phyloP scores from a whole-genome alignment of 2,888 invertebrate species.

The Troides oblongomaculatus region DNA sequence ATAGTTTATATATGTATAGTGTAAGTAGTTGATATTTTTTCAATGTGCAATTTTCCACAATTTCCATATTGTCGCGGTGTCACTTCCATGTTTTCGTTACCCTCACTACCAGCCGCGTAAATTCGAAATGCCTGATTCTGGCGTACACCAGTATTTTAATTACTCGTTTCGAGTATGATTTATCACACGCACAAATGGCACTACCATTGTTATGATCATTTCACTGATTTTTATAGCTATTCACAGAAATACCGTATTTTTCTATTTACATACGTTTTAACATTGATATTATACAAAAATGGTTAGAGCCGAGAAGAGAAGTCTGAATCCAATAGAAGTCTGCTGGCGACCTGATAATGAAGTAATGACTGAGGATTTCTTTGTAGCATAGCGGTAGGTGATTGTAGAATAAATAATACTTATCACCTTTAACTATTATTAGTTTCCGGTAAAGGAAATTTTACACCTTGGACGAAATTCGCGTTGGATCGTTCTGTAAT shows the following conservation, averaged over 20 bases:
- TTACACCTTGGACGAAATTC: constrained; percentile 1
- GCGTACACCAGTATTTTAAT: constrained; percentile 76
- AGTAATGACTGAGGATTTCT: neutral
- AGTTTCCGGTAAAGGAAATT: neutral
- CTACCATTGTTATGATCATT: constrained; percentile 43
- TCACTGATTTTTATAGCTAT: constrained; percentile 42
- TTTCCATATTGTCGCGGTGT: constrained; percentile 51
- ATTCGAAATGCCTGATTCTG: constrained; percentile 72
- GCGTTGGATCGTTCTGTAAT: constrained; percentile 43
- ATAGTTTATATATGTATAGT: neutral
- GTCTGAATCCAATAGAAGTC: too few species aligned
- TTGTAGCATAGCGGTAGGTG: neutral
- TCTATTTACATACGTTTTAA: too few species aligned
- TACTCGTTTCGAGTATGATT: constrained; percentile 78
- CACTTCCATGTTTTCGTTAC: constrained; percentile 51
- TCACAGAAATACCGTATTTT: neutral
- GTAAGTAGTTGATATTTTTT: constrained; percentile 32
- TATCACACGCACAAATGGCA: constrained; percentile 62
- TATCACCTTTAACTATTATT: neutral
- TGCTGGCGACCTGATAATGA: too few species aligned
- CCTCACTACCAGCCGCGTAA: constrained; percentile 50
- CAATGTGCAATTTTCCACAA: constrained; percentile 34
- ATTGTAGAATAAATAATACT: neutral
- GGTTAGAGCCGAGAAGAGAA: too few species aligned
- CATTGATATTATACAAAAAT: too few species aligned